Evolutionary conservation across 1,140 invertebrate genomes (phyloP), one percentile per base, ranked within the genome.

Genomic region (Anastatus disparis): DNA sequence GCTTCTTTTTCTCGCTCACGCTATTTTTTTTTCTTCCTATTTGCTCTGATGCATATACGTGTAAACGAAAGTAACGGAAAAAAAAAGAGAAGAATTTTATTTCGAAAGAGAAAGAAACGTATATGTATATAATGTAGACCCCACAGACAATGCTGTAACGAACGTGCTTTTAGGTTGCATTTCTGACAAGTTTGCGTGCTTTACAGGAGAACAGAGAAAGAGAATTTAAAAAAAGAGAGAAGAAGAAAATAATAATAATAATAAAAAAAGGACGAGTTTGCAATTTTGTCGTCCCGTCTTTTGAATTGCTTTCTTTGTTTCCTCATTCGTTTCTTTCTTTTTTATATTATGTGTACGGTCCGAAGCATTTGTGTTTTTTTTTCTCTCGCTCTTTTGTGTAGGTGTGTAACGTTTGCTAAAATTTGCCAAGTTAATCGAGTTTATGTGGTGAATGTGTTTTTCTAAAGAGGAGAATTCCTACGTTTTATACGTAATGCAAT

Each of bases 291-390:
- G 50, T 26, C 17, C 35, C 56, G 38, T 55, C 38, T 35, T 55
- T 70, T 70, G 17, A 70, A 63, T 63, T 70, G 67, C 48, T 63
- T 63, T 46, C 59, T 63, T 70, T 70, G 46, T 63, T 42, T 63
- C 20, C 35, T 8, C 56, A 26, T 31, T 20, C 15, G 4, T 17
- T 20, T 29, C 7, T 65, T 58, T 58, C 24, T 40, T 48, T 53
- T 20, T n/a, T n/a, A n/a, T n/a, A n/a, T n/a, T n/a, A n/a, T n/a
- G n/a, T n/a, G n/a, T n/a, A 4, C 44, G 6, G 44, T n/a, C 44
- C 15, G 3, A 3, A 6, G 6, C 20, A 8, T 46, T n/a, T 46
- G 15, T 46, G 15, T 15, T 20, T 46, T 15, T 46, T n/a, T 61
- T 15, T 26, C 52, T 29, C 6, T 15, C 59, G 29, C 44, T 31